Conservation (phyloP, 2,113 vertebrate species). For the Colossoma macropomum region DNA sequence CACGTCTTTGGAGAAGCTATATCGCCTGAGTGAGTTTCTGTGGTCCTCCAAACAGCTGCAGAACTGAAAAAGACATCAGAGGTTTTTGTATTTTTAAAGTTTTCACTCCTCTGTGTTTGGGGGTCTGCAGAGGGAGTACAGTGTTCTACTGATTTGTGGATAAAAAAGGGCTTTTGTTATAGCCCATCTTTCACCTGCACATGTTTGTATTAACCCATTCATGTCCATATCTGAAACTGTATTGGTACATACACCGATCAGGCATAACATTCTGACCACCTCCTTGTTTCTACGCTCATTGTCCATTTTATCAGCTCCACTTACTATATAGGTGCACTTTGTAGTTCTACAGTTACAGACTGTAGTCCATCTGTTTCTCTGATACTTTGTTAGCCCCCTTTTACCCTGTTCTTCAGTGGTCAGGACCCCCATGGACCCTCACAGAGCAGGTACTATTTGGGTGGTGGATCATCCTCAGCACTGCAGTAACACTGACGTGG, state of each 20-base stretch:
- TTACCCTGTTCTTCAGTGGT: no score
- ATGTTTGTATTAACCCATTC: not conserved
- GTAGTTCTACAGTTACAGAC: no score
- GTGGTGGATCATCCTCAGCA: no score
- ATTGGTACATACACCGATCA: not conserved
- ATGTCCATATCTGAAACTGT: not conserved
- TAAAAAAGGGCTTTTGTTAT: not conserved
- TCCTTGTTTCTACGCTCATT: no score
- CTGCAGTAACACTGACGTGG: no score
- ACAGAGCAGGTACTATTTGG: no score
- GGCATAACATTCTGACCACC: no score
- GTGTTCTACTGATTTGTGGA: not conserved
- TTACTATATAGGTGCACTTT: no score
- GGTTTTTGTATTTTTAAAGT: not conserved
- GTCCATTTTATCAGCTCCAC: no score
- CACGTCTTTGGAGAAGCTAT: not conserved
- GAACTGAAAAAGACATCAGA: not conserved
- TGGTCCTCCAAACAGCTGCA: not conserved
- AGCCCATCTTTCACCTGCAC: not conserved
- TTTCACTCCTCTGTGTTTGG: not conserved
- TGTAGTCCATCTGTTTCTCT: no score
- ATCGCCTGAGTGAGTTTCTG: slow-evolving; percentile 21
- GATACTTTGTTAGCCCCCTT: no score
- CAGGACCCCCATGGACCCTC: no score
- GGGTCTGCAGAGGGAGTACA: not conserved